Evolutionary conservation across 2,113 vertebrate species (phyloP), one percentile per base, ranked within the genome.

Genomic region (Xiphorhynchus elegans): DNA sequence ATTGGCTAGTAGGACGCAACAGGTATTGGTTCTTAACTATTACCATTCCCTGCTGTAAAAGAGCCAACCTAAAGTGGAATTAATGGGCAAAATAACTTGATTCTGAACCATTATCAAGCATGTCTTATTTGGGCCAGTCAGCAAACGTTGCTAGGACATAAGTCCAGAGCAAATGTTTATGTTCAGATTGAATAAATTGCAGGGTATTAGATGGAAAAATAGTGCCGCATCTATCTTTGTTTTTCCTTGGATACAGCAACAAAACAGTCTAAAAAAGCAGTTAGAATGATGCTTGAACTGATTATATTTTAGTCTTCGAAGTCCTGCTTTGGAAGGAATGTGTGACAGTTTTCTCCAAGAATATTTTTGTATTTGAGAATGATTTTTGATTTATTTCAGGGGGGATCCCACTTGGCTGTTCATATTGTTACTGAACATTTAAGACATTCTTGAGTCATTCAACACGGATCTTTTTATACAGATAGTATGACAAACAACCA

Each of bases 91-190:
- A 77, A 84, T 18, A 74, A 74, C 16, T 40, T 63, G 19, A 67
- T 9, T 64, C 17, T 89, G 44, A 93, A 74, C 28, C 59, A 70
- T 69, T 75, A 63, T 12, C 56, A 60, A 68, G 72, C n/a, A 47
- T 68, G 40, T 37, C 74, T 84, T 76, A 75, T 56, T 89, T 90
- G 67, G 85, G 42, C 58, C 35, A 68, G 12, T 68, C 35, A 89
- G 31, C 46, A 84, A 72, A 56, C n/a, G 31, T 44, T 75, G 58
- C 56, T 86, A 90, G 70, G 70, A 93, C 40, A 75, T 84, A 42
- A 82, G 46, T 85, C 78, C 94, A 95, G 84, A 94, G 67, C 35
- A 93, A 95, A 96, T 82, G 44, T 85, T 94, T 90, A 67, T 89
- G 50, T 89, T 91, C 13, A 1, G 49, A 80, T 63, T 93, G 62